These are phyloP conservation scores for Patagioenas fasciata DNA, from an alignment of 2,113 vertebrate species.

Conservation along the genomic window DNA sequence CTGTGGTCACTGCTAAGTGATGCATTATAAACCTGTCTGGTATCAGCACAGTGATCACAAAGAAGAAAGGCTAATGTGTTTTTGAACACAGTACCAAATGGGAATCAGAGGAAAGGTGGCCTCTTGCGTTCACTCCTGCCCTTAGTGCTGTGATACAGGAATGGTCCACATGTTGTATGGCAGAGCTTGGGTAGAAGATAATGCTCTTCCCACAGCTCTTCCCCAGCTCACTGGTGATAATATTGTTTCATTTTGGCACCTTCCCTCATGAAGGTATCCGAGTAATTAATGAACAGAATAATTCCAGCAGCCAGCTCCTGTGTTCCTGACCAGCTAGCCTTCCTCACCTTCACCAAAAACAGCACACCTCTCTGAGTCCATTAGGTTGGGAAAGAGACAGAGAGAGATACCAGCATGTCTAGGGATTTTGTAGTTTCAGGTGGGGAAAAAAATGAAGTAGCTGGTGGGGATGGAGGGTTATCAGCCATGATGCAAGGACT, in stretches of 20 bases:
- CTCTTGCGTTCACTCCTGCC: neutral
- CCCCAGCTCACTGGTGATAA: neutral
- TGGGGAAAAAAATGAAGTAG: neutral
- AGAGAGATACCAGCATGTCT: neutral
- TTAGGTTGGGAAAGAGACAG: neutral
- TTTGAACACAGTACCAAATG: neutral
- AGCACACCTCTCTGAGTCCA: neutral
- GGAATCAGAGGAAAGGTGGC: neutral
- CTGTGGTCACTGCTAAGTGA: neutral
- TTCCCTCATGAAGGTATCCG: neutral
- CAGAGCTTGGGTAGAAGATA: neutral
- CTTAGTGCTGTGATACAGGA: neutral
- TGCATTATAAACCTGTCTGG: neutral
- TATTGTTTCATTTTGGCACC: neutral
- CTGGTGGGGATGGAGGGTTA: neutral
- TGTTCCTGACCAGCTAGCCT: neutral
- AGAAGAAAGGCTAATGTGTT: neutral
- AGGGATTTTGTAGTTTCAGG: neutral
- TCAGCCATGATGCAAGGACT: neutral
- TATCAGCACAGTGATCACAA: neutral
- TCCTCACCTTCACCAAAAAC: neutral
- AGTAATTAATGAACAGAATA: neutral
- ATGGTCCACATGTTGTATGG: neutral
- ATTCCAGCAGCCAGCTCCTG: neutral
- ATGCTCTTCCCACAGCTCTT: neutral